A percentile compares a stretch with the other conserved stretches of the same genome.
phyloP scores from a whole-genome alignment of 2,888 invertebrate genomes.

The Acrobeloides nanus region DNA sequence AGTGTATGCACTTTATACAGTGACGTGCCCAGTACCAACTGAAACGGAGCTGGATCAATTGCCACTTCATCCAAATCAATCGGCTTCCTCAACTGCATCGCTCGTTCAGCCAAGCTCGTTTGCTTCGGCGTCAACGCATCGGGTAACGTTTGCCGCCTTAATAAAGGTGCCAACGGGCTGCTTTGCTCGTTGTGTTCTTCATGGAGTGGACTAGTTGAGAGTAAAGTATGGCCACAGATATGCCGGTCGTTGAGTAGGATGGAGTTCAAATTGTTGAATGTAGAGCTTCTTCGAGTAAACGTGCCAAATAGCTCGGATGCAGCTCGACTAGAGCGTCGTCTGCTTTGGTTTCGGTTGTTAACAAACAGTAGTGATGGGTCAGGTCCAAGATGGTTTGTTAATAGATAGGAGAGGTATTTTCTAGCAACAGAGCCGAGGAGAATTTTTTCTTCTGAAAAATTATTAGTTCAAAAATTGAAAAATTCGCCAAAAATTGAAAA shows the following conservation, averaged over 20 bases:
- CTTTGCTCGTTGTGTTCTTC: no score
- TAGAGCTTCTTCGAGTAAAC: conserved; percentile 14
- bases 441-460: conserved; percentile 69
- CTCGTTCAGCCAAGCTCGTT: conserved; percentile 35
- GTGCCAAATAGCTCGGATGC: conserved; percentile 42
- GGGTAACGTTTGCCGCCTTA: no score
- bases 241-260: conserved; percentile 40
- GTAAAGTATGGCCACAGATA: conserved; percentile 44
- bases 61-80: conserved; percentile 63
- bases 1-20: conserved; percentile 70
- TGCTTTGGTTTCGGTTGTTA: conserved; percentile 13
- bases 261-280: no score
- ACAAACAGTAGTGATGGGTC: conserved; percentile 45
- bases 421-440: conserved; percentile 72
- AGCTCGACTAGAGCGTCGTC: conserved; percentile 31
- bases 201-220: conserved; percentile 44
- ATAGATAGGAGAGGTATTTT: conserved; percentile 52
- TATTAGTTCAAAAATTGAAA: no score
- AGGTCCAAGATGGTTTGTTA: conserved; percentile 43
- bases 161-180: no score
- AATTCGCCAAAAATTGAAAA: no score
- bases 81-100: conserved; percentile 68
- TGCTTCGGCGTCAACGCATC: no score
- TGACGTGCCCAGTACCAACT: conserved; percentile 48
- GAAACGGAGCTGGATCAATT: conserved; percentile 75